phyloP scores from a whole-genome alignment of 2,888 invertebrate genomes.

The Drosophila eohydei region DNA sequence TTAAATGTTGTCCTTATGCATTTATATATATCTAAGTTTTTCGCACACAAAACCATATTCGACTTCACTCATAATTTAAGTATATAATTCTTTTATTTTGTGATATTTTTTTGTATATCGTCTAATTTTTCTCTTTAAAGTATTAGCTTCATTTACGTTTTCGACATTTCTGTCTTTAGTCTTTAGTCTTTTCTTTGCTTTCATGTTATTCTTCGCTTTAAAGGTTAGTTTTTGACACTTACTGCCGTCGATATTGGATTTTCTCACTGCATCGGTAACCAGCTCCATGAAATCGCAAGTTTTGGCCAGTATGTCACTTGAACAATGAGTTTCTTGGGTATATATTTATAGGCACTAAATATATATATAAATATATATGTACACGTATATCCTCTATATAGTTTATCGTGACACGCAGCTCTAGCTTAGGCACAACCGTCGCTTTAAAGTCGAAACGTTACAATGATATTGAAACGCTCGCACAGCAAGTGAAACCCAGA shows the following conservation, averaged over 20 bases:
- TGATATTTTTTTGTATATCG: neutral
- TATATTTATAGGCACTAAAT: slow-evolving; percentile 19
- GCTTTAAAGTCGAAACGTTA: slow-evolving; percentile 52
- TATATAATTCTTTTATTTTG: neutral
- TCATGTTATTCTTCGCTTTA: neutral
- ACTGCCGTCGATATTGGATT: slow-evolving; percentile 55
- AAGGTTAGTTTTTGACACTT: slow-evolving; percentile 47
- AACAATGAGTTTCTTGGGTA: slow-evolving; percentile 2
- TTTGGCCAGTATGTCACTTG: slow-evolving; percentile 18
- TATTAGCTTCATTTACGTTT: neutral
- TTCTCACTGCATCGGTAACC: slow-evolving; percentile 41
- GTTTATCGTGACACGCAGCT: slow-evolving; percentile 16
- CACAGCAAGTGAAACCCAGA: slow-evolving; percentile 35
- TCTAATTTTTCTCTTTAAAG: neutral
- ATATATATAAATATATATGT: slow-evolving; percentile 21
- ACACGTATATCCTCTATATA: slow-evolving; percentile 17
- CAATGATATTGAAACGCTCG: slow-evolving; percentile 56
- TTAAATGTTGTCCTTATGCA: too few relatives aligned
- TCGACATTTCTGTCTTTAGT: neutral
- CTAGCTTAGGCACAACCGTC: slow-evolving; percentile 66
- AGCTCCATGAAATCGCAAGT: slow-evolving; percentile 54
- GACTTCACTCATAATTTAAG: too few relatives aligned
- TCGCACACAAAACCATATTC: too few relatives aligned
- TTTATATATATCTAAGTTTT: too few relatives aligned
- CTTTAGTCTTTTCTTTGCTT: neutral